Percentiles rank a stretch among this genome's conserved stretches.
These are phyloP conservation scores for Vollenhovia emeryi DNA, from an alignment of 1,140 invertebrate species.

Conservation along the genomic window DNA sequence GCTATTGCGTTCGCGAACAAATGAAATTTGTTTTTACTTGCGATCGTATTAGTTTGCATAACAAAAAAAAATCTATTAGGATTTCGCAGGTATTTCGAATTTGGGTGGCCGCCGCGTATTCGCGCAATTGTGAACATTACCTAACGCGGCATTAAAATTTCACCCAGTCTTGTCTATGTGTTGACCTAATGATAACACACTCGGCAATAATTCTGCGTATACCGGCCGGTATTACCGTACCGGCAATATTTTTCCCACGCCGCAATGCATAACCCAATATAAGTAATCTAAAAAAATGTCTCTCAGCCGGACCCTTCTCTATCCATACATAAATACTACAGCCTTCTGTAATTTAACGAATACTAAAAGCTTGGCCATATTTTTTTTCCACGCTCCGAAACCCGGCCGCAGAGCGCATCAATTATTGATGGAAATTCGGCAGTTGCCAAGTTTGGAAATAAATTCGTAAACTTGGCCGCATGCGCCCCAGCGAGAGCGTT, in stretches of 20 bases:
- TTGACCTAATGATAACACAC: conserved; percentile 2
- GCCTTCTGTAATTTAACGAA: conserved; percentile 57
- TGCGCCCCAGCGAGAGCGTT: background rate
- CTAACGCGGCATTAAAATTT: background rate
- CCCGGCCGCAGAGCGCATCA: conserved; percentile 43
- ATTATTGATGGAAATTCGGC: conserved; percentile 57
- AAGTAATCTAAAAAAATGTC: conserved; percentile 54
- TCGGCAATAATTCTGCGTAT: conserved; percentile 4
- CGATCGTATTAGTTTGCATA: background rate
- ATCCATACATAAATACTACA: conserved; percentile 48
- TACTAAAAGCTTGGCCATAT: conserved; percentile 53
- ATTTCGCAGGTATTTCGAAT: background rate
- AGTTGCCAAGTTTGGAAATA: conserved; percentile 54
- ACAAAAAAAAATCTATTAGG: background rate
- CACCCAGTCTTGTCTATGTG: background rate
- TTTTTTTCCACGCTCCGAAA: conserved; percentile 45
- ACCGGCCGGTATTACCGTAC: background rate
- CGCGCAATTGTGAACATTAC: background rate
- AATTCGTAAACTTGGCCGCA: conserved; percentile 48
- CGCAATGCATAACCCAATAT: conserved; percentile 25
- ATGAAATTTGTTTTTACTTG: background rate
- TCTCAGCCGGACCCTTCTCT: conserved; percentile 5
- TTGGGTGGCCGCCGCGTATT: too few relatives aligned
- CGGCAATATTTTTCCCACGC: conserved; percentile 20
- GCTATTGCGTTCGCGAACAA: background rate